Evolutionary conservation across 2,888 invertebrate species (phyloP).

Genomic region (Brassicogethes aeneus): DNA sequence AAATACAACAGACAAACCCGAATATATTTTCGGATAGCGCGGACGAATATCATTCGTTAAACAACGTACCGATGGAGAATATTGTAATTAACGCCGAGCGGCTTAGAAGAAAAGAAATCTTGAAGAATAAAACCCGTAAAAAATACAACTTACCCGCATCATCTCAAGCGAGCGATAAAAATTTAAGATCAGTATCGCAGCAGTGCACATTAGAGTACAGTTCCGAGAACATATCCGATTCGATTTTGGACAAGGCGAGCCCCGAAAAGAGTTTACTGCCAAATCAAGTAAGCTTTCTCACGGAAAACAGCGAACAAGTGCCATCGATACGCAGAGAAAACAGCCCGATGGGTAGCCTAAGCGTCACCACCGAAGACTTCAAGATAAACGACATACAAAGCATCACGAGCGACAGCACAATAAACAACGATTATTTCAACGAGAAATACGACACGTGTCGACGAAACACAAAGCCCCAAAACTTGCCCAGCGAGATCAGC

Average conservation of each 20-base stretch:
- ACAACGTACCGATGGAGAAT: conserved; percentile 31
- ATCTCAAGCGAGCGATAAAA: conserved; percentile 7
- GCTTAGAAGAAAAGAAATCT: conserved; percentile 26
- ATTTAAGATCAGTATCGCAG: conserved; percentile 45
- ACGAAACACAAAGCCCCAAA: conserved; percentile 2
- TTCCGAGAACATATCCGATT: conserved; percentile 42
- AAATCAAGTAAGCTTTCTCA: conserved; percentile 14
- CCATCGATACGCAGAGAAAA: conserved; percentile 20
- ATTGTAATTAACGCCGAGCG: conserved; percentile 31
- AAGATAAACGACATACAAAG: conserved; percentile 14
- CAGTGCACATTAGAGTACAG: conserved; percentile 64
- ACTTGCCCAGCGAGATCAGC: conserved; percentile 18
- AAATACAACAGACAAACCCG: conserved; percentile 51
- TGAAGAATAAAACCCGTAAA: conserved; percentile 25
- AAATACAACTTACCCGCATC: conserved; percentile 19
- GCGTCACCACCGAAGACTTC: conserved; percentile 14
- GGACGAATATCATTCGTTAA: conserved; percentile 44
- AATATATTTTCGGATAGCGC: conserved; percentile 58
- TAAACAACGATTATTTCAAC: conserved; percentile 6
- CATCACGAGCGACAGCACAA: conserved; percentile 7
- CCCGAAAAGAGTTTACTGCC: conserved; percentile 37
- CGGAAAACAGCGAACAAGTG: conserved; percentile 10
- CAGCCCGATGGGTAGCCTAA: conserved; percentile 19
- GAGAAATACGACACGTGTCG: conserved; percentile 6
- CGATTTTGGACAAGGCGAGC: conserved; percentile 27